Base-by-base conservation (phyloP, 2,888 invertebrate genomes). In the Diplazon laetatorius region DNA sequence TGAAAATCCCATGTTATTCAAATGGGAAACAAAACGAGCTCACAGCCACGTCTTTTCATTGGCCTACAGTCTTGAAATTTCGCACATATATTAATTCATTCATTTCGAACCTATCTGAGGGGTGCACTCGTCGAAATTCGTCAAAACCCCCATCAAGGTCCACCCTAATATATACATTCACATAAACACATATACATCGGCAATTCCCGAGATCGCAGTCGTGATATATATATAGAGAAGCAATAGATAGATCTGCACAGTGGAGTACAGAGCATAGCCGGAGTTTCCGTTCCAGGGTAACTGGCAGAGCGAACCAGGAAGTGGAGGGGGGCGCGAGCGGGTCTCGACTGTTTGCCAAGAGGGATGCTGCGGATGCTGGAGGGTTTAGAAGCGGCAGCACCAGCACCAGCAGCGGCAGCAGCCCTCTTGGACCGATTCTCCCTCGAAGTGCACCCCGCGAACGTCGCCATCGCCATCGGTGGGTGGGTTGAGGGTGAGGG, bases 311-410 rank as follows among this genome's bases (percentile, higher is more conserved):
- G 75, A 80, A 76, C 46, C 52, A 79, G 75, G 50, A 35, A n/a
- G n/a, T n/a, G n/a, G n/a, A n/a, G n/a, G n/a, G n/a, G n/a, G n/a
- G n/a, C n/a, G n/a, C n/a, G 46, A 72, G 66, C 65, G 72, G 70
- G 71, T 74, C 60, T 73, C 66, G 84, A 50, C n/a, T 88, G 86
- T 89, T 89, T 89, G 86, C 89, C 85, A 76, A 89, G 87, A 86
- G 89, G 88, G 88, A 84, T 80, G 78, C 57, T 80, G 80, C 84
- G 83, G 82, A 82, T 83, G 82, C 82, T 80, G 83, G 86, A 85
- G 87, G 85, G 86, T 87, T 87, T 85, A 83, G 85, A 86, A 85
- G 87, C 84, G 82, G 84, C 75, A 50, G 62, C 78, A 74, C 35
- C 75, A 50, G 62, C 78, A 74, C 35, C 48, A 18, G 48, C 48